Evolutionary conservation across 2,797 vertebrate species (phyloP).

Genomic region (Nyctibius grandis): DNA sequence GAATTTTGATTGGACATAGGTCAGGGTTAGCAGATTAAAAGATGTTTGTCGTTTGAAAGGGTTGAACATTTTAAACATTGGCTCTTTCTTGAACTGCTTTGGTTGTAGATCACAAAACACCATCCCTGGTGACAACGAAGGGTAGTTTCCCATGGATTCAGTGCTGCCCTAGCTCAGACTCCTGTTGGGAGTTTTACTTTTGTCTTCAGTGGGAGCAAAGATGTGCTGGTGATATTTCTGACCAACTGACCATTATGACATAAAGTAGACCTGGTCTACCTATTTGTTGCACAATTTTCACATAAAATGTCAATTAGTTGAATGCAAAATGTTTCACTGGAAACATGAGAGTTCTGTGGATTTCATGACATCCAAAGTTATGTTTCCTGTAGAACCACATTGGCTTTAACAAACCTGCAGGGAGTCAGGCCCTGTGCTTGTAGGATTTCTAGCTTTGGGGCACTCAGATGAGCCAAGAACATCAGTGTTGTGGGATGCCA

Average conservation of each 20-base stretch:
- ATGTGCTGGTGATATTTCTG: background rate
- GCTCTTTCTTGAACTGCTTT: background rate
- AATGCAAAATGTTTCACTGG: background rate
- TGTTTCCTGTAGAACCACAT: background rate
- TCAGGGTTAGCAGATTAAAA: slow-evolving; percentile 50
- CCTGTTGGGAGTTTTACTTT: background rate
- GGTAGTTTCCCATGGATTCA: background rate
- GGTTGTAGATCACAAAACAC: background rate
- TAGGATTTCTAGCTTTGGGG: background rate
- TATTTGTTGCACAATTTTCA: background rate
- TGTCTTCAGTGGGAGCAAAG: background rate
- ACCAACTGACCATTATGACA: background rate
- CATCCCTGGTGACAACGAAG: no score
- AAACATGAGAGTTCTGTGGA: background rate
- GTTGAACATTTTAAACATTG: background rate
- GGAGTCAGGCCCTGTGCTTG: background rate
- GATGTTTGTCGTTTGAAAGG: background rate
- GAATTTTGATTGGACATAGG: slow-evolving; percentile 55
- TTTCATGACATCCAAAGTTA: background rate
- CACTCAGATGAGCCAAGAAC: background rate
- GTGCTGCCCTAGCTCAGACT: background rate
- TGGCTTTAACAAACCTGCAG: background rate
- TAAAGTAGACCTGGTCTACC: background rate
- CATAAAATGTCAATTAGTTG: background rate
- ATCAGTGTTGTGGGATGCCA: background rate